Conservation (phyloP, 2,888 invertebrate species). For the Rhaphigaster nebulosa region DNA sequence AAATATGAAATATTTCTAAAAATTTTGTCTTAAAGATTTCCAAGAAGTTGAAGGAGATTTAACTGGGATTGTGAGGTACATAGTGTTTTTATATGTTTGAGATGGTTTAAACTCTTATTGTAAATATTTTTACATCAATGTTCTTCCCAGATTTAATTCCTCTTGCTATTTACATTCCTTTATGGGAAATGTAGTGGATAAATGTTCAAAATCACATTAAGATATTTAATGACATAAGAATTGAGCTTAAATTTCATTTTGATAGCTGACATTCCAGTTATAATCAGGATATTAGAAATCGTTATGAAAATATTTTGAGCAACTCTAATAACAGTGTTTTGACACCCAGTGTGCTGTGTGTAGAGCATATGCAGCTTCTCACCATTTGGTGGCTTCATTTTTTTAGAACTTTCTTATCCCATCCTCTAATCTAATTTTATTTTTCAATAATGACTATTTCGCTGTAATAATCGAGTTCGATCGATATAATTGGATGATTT, state of each 20-base stretch:
- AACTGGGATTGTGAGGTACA: too few species aligned
- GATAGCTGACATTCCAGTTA: too few species aligned
- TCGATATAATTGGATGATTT: too few species aligned
- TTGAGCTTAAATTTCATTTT: neutral
- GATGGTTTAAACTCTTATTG: neutral
- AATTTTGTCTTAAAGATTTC: too few species aligned
- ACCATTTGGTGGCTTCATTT: constrained; percentile 2
- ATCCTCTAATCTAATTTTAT: neutral
- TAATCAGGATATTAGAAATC: neutral
- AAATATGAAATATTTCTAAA: too few species aligned
- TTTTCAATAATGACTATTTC: neutral
- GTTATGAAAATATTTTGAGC: neutral
- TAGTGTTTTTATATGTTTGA: too few species aligned
- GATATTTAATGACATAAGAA: neutral
- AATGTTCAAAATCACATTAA: neutral
- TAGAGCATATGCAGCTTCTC: neutral
- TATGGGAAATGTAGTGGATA: too few species aligned
- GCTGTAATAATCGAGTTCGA: neutral
- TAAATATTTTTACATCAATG: neutral
- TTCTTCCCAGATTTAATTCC: neutral
- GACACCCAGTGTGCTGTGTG: neutral
- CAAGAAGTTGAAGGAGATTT: too few species aligned
- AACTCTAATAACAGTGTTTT: neutral
- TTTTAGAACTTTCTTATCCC: neutral
- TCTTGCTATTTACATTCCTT: neutral